Base-by-base conservation (phyloP, 2,797 vertebrate species). In the Rhinichthys osculus region DNA sequence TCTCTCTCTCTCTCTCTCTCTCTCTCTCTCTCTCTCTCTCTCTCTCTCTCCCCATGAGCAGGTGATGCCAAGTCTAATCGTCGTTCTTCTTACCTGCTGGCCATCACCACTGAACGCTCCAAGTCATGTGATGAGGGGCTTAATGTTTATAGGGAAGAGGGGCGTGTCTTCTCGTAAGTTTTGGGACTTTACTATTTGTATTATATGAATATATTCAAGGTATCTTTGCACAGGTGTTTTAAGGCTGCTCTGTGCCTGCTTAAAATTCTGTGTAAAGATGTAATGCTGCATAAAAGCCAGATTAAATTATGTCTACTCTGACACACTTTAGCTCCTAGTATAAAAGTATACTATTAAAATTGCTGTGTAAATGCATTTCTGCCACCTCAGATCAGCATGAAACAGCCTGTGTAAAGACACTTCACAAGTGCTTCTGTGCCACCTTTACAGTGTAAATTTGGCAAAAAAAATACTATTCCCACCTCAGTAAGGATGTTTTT, bases 61-160 rank as follows among this genome's bases (percentile, higher is more conserved):
- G 98, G 96, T 93, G 97, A 95, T 95, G 97, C 97, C 95, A 98
- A 97, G 93, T 96, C 97, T 0, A 96, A 96, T 92, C 97, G 97
- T 87, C 98, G 98, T 89, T 99, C 98, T 62, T 99, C 98, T 92
- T 99, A 99, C 95, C 95, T 99, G 93, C 94, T 98, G 95, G 98
- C 98, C 93, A 97, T 99, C 94, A 98, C 97, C 92, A 96, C 97
- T 0, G 98, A 98, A 91, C 97, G 98, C 91, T 99, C 98, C 93
- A 99, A 99, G 94, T 99, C 98, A 54, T 99, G 98, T 1, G 98
- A 99, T 7, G 98, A 99, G 0, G 98, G 98, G 23, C 97, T 99
- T 90, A 99, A 99, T 87, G 93, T 96, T 0, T 98, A 98, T 93
- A 94, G 97, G 82, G 98, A 99, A 0, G 98, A 99, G 82, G 96